These are phyloP conservation scores for Callopanchax toddi DNA, from an alignment of 2,113 vertebrate genomes.

Conservation along the genomic window DNA sequence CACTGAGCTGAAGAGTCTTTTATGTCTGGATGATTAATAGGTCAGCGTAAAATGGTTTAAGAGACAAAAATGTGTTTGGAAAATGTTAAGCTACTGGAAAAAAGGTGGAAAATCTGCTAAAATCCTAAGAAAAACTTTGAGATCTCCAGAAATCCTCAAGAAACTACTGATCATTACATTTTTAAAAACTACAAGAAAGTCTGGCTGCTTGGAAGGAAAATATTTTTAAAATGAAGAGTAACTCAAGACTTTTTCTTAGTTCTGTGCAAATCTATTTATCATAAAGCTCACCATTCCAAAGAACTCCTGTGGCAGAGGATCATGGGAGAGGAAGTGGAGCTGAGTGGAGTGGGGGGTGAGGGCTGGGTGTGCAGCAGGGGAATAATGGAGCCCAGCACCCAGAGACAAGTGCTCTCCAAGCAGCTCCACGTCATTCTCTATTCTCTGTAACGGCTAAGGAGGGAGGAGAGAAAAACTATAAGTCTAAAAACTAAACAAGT, in stretches of 20 bases:
- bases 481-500: not conserved
- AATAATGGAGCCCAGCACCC: constrained; percentile 90
- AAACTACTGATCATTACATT: not conserved
- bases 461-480: not conserved
- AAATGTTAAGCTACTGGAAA: not conserved
- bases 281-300: constrained; percentile 92
- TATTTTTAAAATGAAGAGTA: no score
- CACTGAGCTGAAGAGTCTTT: not conserved
- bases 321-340: constrained; percentile 94
- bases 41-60: not conserved
- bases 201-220: not conserved
- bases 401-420: constrained; percentile 94
- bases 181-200: not conserved
- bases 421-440: constrained; percentile 98
- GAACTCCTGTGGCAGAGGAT: constrained; percentile 94
- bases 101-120: not conserved
- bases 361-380: constrained; percentile 89
- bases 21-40: not conserved
- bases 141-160: not conserved
- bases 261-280: not conserved
- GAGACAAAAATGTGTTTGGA: not conserved
- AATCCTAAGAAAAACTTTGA: not conserved
- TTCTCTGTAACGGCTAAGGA: constrained; percentile 92
- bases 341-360: constrained; percentile 91
- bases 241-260: not conserved